These are phyloP conservation scores for Sarcophaga variegata DNA, from an alignment of 2,888 invertebrate species.

Conservation along the genomic window DNA sequence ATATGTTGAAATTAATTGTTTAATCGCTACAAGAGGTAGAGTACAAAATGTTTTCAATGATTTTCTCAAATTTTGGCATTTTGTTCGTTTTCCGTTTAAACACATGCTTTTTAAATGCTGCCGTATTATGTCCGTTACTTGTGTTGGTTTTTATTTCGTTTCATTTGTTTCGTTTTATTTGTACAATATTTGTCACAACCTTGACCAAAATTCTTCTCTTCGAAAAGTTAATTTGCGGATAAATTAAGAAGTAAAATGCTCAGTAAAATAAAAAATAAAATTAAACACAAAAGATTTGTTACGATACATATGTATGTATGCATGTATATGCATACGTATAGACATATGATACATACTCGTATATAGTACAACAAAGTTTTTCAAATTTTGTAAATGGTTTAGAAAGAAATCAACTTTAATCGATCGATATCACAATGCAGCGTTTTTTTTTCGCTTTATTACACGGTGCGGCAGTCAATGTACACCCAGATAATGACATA, in stretches of 20 bases:
- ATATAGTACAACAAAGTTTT: no score
- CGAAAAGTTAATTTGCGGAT: constrained; percentile 13
- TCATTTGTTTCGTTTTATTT: no score
- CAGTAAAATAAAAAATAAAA: neutral
- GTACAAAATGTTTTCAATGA: neutral
- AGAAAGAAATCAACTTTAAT: neutral
- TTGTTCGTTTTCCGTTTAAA: neutral
- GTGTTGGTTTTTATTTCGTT: neutral
- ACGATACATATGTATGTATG: neutral
- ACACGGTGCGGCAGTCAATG: no score
- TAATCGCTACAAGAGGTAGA: neutral
- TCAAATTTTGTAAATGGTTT: neutral
- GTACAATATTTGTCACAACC: constrained; percentile 6
- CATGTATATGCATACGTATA: neutral
- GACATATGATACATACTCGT: neutral
- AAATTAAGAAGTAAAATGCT: constrained; percentile 2
- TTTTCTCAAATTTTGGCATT: neutral
- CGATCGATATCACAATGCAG: neutral
- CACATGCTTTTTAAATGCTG: neutral
- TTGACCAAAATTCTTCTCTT: constrained; percentile 42
- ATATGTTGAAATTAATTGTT: no score
- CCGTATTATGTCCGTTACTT: neutral
- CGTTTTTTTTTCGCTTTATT: no score
- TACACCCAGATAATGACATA: no score
- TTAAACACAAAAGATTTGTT: no score